These are phyloP conservation scores for Heliconius congener DNA, from an alignment of 1,140 invertebrate species.

Conservation along the genomic window DNA sequence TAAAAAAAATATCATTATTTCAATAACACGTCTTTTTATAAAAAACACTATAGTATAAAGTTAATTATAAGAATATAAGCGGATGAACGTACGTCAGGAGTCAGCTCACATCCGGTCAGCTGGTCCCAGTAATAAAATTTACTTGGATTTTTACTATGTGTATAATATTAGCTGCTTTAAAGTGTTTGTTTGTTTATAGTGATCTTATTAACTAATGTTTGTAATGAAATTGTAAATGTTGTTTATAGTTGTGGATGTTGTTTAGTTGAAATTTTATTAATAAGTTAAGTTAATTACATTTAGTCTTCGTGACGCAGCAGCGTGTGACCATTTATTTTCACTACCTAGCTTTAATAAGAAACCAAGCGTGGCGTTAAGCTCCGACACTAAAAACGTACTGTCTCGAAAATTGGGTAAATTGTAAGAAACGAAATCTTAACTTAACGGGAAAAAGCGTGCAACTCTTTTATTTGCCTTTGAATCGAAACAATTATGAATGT, in stretches of 20 bases:
- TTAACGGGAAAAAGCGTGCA: background rate
- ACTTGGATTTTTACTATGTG: background rate
- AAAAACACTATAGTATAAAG: background rate
- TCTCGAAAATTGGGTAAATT: background rate
- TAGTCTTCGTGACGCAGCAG: no score
- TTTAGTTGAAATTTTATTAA: no score
- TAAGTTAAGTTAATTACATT: no score
- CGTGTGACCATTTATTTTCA: background rate
- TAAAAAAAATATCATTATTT: background rate
- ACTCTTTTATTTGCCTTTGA: no score
- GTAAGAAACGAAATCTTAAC: no score
- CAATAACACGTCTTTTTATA: background rate
- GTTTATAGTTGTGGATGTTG: background rate
- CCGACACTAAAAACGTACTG: background rate
- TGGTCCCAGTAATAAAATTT: slow-evolving; percentile 9
- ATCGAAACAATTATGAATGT: no score
- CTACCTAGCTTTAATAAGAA: background rate
- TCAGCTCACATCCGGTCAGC: slow-evolving; percentile 19
- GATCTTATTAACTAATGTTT: background rate
- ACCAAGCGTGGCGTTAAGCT: background rate
- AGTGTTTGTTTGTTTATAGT: background rate
- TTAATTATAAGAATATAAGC: slow-evolving; percentile 10
- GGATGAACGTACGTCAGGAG: slow-evolving; percentile 20
- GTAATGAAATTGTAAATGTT: background rate
- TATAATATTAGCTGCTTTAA: background rate